phyloP scores from a whole-genome alignment of 2,113 vertebrate species.

The Cebidichthys violaceus region DNA sequence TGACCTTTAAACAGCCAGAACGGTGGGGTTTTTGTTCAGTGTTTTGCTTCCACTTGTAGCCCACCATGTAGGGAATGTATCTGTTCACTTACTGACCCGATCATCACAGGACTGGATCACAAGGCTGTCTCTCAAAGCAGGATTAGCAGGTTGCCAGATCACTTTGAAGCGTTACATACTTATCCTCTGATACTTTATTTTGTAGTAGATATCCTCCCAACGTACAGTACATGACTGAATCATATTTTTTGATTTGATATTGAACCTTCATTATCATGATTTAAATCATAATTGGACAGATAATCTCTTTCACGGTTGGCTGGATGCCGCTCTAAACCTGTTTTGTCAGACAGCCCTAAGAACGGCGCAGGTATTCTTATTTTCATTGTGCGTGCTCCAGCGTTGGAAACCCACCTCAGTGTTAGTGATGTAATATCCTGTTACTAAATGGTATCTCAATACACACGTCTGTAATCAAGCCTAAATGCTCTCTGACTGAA shows the following conservation, averaged over 20 bases:
- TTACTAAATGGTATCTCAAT: slow-evolving; percentile 53
- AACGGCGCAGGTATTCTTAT: slow-evolving; percentile 18
- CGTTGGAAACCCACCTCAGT: slow-evolving; percentile 30
- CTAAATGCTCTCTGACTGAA: slow-evolving; percentile 41
- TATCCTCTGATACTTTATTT: not conserved
- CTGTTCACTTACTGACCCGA: slow-evolving; percentile 27
- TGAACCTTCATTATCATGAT: not conserved
- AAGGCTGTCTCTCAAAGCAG: slow-evolving; percentile 24
- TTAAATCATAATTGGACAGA: not conserved
- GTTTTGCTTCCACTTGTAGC: slow-evolving; percentile 42
- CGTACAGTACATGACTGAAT: slow-evolving; percentile 10
- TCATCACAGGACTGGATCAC: slow-evolving; percentile 7
- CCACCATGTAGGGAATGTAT: slow-evolving; percentile 49
- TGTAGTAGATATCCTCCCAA: not conserved
- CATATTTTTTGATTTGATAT: not conserved
- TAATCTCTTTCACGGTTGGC: not conserved
- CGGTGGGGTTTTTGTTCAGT: slow-evolving; percentile 43
- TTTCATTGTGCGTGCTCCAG: slow-evolving; percentile 24
- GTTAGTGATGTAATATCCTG: slow-evolving; percentile 49
- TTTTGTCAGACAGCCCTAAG: slow-evolving; percentile 4
- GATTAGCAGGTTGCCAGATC: slow-evolving; percentile 5
- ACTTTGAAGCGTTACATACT: not conserved
- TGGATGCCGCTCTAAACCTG: not conserved
- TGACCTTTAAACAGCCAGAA: slow-evolving; percentile 48
- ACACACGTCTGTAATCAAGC: slow-evolving; percentile 49